These are phyloP conservation scores for Cettia cetti DNA, from an alignment of 2,113 vertebrate species.

Conservation along the genomic window DNA sequence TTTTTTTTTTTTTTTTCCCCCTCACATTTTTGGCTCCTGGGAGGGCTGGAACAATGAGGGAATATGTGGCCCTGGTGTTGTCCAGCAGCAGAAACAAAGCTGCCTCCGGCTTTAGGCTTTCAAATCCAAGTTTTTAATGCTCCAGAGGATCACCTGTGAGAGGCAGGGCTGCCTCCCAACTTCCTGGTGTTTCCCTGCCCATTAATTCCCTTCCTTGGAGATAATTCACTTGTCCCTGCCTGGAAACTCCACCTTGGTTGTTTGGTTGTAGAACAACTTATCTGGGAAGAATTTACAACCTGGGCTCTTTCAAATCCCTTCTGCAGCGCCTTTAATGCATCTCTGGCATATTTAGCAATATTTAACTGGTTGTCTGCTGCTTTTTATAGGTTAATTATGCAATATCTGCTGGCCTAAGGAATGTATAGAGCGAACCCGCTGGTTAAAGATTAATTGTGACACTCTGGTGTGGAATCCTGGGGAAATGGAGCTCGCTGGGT, in stretches of 20 bases:
- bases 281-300: neutral
- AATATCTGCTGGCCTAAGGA: neutral
- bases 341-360: neutral
- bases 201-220: neutral
- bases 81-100: neutral
- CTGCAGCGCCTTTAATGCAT: neutral
- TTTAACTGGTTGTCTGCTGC: slow-evolving; percentile 23
- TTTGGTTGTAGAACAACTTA: neutral
- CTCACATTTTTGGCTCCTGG: neutral
- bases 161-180: neutral
- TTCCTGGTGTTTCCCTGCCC: neutral
- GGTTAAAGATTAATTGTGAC: slow-evolving; percentile 30
- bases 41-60: slow-evolving; percentile 36
- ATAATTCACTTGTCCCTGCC: neutral
- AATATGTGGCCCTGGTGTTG: neutral
- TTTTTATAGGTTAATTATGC: slow-evolving; percentile 28
- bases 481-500: neutral
- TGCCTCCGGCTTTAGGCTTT: neutral
- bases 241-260: neutral
- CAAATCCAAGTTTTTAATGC: neutral
- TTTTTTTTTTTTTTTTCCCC: neutral
- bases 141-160: neutral
- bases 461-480: neutral
- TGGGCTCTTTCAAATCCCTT: neutral
- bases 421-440: neutral